Base-by-base conservation (phyloP, 2,797 vertebrate genomes). In the Dicrostonyx torquatus region DNA sequence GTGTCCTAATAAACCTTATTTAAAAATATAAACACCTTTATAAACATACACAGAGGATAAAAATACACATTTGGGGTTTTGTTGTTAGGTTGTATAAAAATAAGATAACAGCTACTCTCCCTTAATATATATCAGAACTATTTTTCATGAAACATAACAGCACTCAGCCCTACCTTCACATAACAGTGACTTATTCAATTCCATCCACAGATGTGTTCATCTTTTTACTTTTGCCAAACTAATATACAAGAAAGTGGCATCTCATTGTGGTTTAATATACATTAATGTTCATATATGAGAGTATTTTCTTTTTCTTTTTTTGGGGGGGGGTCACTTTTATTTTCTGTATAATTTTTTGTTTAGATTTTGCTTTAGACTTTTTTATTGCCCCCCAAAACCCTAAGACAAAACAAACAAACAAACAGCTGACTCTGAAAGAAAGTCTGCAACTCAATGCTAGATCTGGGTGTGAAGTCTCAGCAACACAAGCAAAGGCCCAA, bases 211-310 rank as follows among this genome's bases (percentile, higher is more conserved):
- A 13, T 2, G 9, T 85, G 45, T 26, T 79, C 53, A 53, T 75
- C 50, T 83, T 95, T 84, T 84, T 43, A 68, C 73, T 87, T 40
- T 70, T 94, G 58, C 7, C 66, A 94, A 89, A 90, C 22, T 62
- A 55, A 73, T 37, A 0, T 43, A 6, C 20, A 70, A 66, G 73
- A 64, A 64, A 76, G 76, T 75, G 43, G 40, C 45, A 37, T 50
- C n/a, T 83, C 34, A 26, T 10, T 34, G 26, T 34, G 10, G 7
- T 37, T 89, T 58, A 78, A 55, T 89, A 84, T 48, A 26, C 29
- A 84, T 58, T 40, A 29, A 7, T 22, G 40, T 48, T 96, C 68
- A 91, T 55, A 34, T 89, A 48, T 18, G 64, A 5, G 29, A 53
- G 9, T 31, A 40, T n/a, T 80, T 34, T 43, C 22, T 29, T 80